A percentile compares a stretch with the other conserved stretches of the same genome.
Conservation (phyloP, 53 echinoderm and acorn worm genomes). For the Mesocentrotus franciscanus region DNA sequence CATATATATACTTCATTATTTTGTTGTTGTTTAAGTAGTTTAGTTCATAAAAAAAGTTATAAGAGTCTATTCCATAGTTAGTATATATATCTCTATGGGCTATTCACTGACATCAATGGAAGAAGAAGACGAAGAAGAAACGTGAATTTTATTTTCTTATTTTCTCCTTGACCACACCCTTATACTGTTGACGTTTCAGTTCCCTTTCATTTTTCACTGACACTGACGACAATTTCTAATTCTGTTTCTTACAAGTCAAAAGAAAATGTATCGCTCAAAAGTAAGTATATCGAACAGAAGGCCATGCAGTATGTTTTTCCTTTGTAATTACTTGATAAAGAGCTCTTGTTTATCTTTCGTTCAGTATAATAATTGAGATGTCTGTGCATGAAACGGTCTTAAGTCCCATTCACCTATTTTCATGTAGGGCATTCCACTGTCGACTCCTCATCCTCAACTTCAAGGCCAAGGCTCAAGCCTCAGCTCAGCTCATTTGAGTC, state of each 20-base stretch:
- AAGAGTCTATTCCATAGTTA: no score
- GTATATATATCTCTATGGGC: no score
- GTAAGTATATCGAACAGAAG: not conserved
- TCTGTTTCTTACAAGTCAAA: not conserved
- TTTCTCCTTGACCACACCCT: not conserved
- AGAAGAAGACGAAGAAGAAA: no score
- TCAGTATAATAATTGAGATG: not conserved
- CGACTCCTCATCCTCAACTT: no score
- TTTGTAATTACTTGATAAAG: not conserved
- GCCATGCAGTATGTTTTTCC: not conserved
- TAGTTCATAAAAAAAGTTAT: no score
- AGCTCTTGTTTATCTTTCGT: not conserved
- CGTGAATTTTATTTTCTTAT: not conserved
- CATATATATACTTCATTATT: no score
- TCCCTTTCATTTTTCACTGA: not conserved
- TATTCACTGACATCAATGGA: no score
- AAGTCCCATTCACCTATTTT: not conserved
- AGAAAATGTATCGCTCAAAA: slow-evolving; percentile 30
- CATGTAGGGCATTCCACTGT: not conserved
- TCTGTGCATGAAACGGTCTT: not conserved
- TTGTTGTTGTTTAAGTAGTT: no score
- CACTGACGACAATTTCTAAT: not conserved
- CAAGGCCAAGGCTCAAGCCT: no score
- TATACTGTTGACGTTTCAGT: not conserved
- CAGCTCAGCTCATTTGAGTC: no score